Evolutionary conservation across 2,888 invertebrate species (phyloP).

Genomic region (Coenonympha glycerion): DNA sequence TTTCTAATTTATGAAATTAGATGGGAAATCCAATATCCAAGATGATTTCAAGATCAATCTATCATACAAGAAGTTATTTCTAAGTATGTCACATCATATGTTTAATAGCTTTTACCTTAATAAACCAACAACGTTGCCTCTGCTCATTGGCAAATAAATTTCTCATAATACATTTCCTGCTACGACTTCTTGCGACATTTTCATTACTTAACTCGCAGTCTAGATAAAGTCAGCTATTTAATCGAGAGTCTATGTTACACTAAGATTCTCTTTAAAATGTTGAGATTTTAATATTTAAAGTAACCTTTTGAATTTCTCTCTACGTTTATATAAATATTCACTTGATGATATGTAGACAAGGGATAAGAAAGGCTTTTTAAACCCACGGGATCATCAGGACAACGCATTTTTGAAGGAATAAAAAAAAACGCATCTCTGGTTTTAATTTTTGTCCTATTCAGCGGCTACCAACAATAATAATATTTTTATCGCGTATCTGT

Average conservation of each 20-base stretch:
- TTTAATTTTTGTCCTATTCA: too few species aligned
- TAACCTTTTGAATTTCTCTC: background rate
- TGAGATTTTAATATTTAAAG: background rate
- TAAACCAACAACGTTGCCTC: background rate
- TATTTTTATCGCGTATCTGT: too few species aligned
- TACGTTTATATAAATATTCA: background rate
- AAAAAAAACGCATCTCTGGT: too few species aligned
- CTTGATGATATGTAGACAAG: too few species aligned
- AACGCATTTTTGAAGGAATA: too few species aligned
- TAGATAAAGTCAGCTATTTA: conserved; percentile 6
- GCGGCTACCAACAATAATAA: too few species aligned
- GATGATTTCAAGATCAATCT: too few species aligned
- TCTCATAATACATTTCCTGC: conserved; percentile 5
- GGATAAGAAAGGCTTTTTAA: too few species aligned
- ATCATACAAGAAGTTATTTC: too few species aligned
- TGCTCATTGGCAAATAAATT: conserved; percentile 3
- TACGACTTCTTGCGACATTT: conserved; percentile 2
- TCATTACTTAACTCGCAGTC: conserved; percentile 4
- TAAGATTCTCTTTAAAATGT: background rate
- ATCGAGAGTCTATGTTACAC: background rate
- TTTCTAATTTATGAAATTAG: too few species aligned
- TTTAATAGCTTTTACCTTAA: conserved; percentile 3
- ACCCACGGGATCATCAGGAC: too few species aligned
- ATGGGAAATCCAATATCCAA: too few species aligned
- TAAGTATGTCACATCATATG: background rate